phyloP scores from a whole-genome alignment of 1,140 invertebrate species.

The Mizuhopecten yessoensis region DNA sequence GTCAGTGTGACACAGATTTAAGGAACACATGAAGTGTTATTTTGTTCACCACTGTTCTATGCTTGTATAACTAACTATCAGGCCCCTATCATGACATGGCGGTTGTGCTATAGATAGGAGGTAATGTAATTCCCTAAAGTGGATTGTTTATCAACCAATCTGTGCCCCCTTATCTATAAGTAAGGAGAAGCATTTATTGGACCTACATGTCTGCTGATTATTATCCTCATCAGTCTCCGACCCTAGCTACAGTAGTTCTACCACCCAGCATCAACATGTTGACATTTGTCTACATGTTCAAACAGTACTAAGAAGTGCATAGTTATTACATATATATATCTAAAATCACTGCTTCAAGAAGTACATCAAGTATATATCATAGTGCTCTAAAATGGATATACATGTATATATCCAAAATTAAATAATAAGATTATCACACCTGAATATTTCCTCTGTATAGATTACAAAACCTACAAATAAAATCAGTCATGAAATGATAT shows the following conservation, averaged over 20 bases:
- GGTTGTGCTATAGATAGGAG: not conserved
- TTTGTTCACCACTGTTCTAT: not conserved
- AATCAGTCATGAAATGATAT: too few relatives aligned
- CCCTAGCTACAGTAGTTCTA: not conserved
- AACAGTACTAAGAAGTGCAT: too few relatives aligned
- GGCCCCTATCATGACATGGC: conserved; percentile 5
- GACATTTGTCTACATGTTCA: too few relatives aligned
- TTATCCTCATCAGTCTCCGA: not conserved
- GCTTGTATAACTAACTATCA: not conserved
- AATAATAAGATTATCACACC: too few relatives aligned
- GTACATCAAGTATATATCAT: too few relatives aligned
- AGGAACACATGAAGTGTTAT: not conserved
- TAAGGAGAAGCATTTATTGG: not conserved
- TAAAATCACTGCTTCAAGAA: too few relatives aligned
- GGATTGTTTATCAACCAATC: not conserved
- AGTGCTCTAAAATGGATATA: too few relatives aligned
- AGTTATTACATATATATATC: too few relatives aligned
- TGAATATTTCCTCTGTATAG: too few relatives aligned
- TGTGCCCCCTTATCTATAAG: not conserved
- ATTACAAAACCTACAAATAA: too few relatives aligned
- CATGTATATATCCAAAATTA: too few relatives aligned
- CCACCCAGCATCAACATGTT: too few relatives aligned
- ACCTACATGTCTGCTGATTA: conserved; percentile 22
- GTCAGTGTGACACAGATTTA: not conserved
- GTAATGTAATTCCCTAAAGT: conserved; percentile 13